Conservation (phyloP, 2,113 vertebrate genomes). For the Gopherus flavomarginatus region DNA sequence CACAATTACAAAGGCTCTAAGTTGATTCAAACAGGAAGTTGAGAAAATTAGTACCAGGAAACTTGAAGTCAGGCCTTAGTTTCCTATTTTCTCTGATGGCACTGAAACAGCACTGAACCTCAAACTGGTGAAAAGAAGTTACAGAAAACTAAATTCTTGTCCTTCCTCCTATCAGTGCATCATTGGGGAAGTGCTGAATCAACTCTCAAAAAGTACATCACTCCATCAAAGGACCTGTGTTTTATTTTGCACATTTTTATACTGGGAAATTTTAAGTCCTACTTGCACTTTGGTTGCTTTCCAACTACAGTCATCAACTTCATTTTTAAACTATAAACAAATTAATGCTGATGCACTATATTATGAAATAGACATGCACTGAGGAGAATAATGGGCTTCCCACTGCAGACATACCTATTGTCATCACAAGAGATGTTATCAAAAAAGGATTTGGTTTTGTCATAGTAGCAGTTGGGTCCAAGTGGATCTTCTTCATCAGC, state of each 20-base stretch:
- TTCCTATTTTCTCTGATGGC: neutral
- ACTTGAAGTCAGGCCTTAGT: neutral
- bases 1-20: neutral
- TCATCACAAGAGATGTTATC: conserved; percentile 98
- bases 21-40: neutral
- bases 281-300: neutral
- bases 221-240: neutral
- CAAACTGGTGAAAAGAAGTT: neutral
- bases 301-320: neutral
- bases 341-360: neutral
- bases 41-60: neutral
- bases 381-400: neutral
- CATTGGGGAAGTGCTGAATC: too few species aligned
- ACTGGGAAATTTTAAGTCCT: neutral
- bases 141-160: neutral
- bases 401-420: conserved; percentile 81
- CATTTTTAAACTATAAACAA: neutral
- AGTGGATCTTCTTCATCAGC: conserved; percentile 90
- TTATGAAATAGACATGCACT: neutral
- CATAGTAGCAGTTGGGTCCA: conserved; percentile 92
- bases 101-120: neutral
- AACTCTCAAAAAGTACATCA: neutral
- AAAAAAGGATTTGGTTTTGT: conserved; percentile 99
- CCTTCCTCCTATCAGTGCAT: neutral
- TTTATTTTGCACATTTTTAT: neutral